Conservation (phyloP, 2,888 invertebrate species). For the Gymnosoma rotundatum region DNA sequence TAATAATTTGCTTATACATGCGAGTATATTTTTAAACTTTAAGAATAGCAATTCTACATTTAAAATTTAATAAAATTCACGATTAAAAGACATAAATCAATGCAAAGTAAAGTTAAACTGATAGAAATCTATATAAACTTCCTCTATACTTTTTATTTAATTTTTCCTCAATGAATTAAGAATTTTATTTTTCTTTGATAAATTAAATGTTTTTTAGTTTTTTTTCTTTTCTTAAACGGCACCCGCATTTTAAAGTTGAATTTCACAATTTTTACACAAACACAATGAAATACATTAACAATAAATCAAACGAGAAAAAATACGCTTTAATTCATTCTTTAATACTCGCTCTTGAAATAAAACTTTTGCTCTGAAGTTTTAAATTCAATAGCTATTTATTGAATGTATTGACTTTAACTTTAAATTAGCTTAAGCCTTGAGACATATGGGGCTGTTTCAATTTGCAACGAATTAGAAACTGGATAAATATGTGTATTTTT, state of each 20-base stretch:
- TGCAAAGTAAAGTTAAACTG: constrained; percentile 19
- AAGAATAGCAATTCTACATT: no score
- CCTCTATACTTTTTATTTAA: constrained; percentile 35
- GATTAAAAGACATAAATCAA: constrained; percentile 62
- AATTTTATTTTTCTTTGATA: constrained; percentile 24
- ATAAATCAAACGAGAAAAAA: not conserved
- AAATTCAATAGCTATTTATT: not conserved
- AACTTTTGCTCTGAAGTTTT: not conserved
- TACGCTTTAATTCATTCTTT: not conserved
- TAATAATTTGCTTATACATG: no score
- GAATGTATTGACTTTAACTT: not conserved
- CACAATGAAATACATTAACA: constrained; percentile 2
- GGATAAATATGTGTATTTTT: no score
- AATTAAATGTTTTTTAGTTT: constrained; percentile 3
- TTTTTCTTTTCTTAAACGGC: not conserved
- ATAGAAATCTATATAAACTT: constrained; percentile 59
- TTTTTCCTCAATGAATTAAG: constrained; percentile 7
- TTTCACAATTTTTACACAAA: constrained; percentile 50
- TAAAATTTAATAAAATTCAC: constrained; percentile 46
- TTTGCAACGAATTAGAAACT: no score
- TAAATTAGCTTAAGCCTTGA: not conserved
- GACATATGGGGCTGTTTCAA: no score
- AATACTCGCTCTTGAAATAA: not conserved
- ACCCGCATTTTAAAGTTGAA: constrained; percentile 52
- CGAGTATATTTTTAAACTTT: no score